Evolutionary conservation across 2,888 invertebrate species (phyloP).

Genomic region (Drosophila nr. perissopoda): DNA sequence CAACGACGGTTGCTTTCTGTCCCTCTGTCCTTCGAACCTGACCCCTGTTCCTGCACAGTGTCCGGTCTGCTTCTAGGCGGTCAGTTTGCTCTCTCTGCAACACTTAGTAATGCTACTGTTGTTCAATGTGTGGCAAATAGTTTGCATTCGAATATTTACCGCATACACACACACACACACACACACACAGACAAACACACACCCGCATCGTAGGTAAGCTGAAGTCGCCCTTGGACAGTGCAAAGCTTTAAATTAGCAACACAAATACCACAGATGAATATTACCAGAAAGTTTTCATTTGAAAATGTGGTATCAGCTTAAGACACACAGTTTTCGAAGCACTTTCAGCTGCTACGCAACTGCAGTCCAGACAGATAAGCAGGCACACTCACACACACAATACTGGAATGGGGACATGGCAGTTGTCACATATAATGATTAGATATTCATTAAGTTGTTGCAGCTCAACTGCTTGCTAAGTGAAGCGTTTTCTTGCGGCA

Average conservation of each 20-base stretch:
- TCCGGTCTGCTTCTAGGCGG: conserved; percentile 31
- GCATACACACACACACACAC: conserved; percentile 16
- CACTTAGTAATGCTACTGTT: conserved; percentile 64
- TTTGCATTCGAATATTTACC: conserved; percentile 73
- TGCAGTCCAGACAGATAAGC: conserved; percentile 19
- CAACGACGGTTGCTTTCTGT: not conserved
- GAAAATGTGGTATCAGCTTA: conserved; percentile 35
- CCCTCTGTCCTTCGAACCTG: not conserved
- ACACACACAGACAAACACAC: conserved; percentile 1
- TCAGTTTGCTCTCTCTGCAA: conserved; percentile 49
- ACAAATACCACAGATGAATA: conserved; percentile 49
- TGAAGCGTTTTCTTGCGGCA: conserved; percentile 48
- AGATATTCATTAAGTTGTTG: conserved; percentile 61
- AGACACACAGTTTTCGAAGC: conserved; percentile 10
- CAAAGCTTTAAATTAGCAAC: conserved; percentile 64
- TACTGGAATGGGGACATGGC: conserved; percentile 16
- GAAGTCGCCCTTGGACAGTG: conserved; percentile 43
- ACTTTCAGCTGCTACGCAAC: conserved; percentile 21
- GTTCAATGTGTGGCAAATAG: conserved; percentile 74
- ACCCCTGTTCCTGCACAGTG: not conserved
- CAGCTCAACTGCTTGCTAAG: conserved; percentile 50
- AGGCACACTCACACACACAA: conserved; percentile 1
- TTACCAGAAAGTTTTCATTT: conserved; percentile 35
- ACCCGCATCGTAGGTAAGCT: conserved; percentile 24
- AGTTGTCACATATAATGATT: conserved; percentile 58